Evolutionary conservation across 2,888 invertebrate genomes (phyloP).

Genomic region (Rhogogaster chlorosoma): DNA sequence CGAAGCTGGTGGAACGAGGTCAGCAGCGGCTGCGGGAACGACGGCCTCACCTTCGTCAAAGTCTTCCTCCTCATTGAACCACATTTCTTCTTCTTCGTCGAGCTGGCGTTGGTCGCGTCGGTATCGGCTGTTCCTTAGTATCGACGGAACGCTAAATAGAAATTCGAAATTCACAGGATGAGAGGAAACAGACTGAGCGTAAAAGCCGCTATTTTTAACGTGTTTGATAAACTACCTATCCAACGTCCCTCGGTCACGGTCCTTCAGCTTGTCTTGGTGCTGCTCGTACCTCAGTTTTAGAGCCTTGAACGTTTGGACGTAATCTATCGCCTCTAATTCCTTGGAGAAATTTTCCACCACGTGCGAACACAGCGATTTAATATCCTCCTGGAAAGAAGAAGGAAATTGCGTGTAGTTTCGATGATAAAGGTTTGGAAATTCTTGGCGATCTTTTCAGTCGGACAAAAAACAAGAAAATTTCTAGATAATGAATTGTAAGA

Average conservation of each 20-base stretch:
- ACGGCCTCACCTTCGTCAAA: slow-evolving; percentile 88
- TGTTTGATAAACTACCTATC: slow-evolving; percentile 80
- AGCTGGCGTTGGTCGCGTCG: slow-evolving; percentile 95
- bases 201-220: not conserved
- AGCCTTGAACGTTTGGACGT: slow-evolving; percentile 98
- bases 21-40: slow-evolving; percentile 76
- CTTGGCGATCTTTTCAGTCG: too few relatives aligned
- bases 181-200: not conserved
- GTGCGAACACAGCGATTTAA: slow-evolving; percentile 93
- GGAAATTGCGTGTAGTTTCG: slow-evolving; percentile 8
- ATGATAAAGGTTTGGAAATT: not conserved
- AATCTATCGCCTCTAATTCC: slow-evolving; percentile 95
- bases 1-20: slow-evolving; percentile 75
- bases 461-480: not conserved
- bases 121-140: slow-evolving; percentile 89
- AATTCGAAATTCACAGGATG: not conserved
- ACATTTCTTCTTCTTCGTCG: slow-evolving; percentile 99
- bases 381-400: slow-evolving; percentile 84
- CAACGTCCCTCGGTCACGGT: slow-evolving; percentile 88
- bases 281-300: slow-evolving; percentile 94
- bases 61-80: slow-evolving; percentile 99
- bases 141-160: slow-evolving; percentile 86
- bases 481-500: too few relatives aligned
- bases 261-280: slow-evolving; percentile 94
- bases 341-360: slow-evolving; percentile 98